phyloP scores from a whole-genome alignment of 2,888 invertebrate species.

The Geotrupes spiniger region DNA sequence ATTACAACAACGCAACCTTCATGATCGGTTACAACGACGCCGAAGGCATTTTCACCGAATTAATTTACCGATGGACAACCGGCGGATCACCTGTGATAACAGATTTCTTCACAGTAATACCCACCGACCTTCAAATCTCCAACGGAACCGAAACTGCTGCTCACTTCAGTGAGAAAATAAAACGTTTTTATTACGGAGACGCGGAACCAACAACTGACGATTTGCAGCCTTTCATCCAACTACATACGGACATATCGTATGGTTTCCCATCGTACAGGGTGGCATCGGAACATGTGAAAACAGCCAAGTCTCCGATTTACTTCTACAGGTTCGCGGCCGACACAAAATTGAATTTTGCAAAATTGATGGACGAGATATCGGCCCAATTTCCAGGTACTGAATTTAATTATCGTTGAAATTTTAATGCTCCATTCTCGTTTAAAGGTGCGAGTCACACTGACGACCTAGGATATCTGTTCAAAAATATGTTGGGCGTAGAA shows the following conservation, averaged over 20 bases:
- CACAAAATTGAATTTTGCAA: slow-evolving; percentile 9
- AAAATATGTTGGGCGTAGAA: slow-evolving; percentile 5
- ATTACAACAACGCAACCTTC: slow-evolving; percentile 25
- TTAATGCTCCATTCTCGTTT: not conserved
- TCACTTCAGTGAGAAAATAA: slow-evolving; percentile 9
- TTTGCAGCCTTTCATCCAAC: slow-evolving; percentile 6
- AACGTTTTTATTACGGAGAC: slow-evolving; percentile 17
- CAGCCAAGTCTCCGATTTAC: slow-evolving; percentile 10
- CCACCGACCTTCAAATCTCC: slow-evolving; percentile 17
- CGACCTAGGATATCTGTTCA: slow-evolving; percentile 14
- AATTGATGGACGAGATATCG: not conserved
- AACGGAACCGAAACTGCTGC: slow-evolving; percentile 13
- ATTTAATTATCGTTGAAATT: no score
- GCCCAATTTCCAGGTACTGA: slow-evolving; percentile 2
- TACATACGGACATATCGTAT: slow-evolving; percentile 1
- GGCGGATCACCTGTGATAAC: not conserved
- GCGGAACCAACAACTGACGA: slow-evolving; percentile 11
- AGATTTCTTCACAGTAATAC: slow-evolving; percentile 21
- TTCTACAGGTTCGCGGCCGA: slow-evolving; percentile 16
- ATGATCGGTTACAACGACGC: slow-evolving; percentile 27
- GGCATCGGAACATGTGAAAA: slow-evolving; percentile 7
- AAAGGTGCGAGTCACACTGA: slow-evolving; percentile 17
- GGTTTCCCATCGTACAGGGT: slow-evolving; percentile 11
- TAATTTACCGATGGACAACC: not conserved
- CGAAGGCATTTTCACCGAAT: slow-evolving; percentile 19